phyloP scores from a whole-genome alignment of 1,140 invertebrate genomes.

The Diploscapter pachys region DNA sequence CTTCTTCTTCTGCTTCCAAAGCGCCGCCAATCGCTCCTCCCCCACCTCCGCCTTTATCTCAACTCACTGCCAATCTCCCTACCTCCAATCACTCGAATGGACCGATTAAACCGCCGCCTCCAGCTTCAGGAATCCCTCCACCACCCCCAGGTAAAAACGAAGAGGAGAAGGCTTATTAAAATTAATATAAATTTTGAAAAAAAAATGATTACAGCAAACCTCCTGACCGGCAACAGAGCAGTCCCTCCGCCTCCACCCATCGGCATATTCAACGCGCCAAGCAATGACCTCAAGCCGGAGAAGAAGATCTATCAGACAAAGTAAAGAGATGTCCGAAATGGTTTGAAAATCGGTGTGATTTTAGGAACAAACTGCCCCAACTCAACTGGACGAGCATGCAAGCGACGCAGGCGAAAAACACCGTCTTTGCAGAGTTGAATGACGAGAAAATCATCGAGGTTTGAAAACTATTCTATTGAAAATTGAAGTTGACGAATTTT shows the following conservation, averaged over 20 bases:
- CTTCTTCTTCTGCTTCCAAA: constrained; percentile 50
- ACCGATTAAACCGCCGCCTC: constrained; percentile 59
- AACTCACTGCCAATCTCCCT: too few species aligned
- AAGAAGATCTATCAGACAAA: constrained; percentile 94
- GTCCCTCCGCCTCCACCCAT: constrained; percentile 62
- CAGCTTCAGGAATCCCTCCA: constrained; percentile 51
- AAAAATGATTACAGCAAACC: not conserved
- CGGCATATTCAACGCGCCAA: constrained; percentile 62
- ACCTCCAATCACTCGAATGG: constrained; percentile 59
- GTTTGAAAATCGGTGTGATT: too few species aligned
- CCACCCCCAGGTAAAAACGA: constrained; percentile 55
- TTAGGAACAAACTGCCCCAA: constrained; percentile 83
- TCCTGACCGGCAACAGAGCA: constrained; percentile 45
- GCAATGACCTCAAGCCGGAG: constrained; percentile 75
- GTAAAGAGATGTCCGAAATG: too few species aligned
- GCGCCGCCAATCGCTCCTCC: constrained; percentile 14
- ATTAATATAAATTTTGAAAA: too few species aligned
- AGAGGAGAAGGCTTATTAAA: too few species aligned
- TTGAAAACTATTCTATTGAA: constrained; percentile 31
- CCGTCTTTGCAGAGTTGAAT: constrained; percentile 95
- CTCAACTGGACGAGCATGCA: constrained; percentile 97
- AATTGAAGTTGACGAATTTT: not conserved
- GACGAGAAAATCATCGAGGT: constrained; percentile 82
- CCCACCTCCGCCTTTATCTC: constrained; percentile 53
- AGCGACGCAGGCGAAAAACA: constrained; percentile 95